Conservation (phyloP, 1,140 invertebrate species). For the Caligus rogercresseyi region DNA sequence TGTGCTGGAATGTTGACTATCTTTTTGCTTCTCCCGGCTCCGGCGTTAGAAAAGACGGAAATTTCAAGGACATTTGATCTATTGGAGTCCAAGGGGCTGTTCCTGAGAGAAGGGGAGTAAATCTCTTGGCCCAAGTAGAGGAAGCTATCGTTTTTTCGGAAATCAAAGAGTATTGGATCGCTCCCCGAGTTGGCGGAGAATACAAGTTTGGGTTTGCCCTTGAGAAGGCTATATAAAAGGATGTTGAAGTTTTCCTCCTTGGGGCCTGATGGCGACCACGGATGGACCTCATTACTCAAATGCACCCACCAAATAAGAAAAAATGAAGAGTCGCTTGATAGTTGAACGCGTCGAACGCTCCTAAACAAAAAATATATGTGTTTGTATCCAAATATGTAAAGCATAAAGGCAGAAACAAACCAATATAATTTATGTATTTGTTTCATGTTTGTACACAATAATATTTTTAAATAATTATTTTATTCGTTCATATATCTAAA, state of each 20-base stretch:
- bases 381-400: no score
- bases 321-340: neutral
- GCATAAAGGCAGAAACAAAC: no score
- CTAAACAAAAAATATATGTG: no score
- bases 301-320: neutral
- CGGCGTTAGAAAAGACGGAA: neutral
- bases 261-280: neutral
- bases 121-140: neutral
- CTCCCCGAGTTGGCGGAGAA: neutral
- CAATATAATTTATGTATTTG: no score
- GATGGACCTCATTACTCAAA: neutral
- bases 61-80: neutral
- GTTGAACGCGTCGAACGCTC: neutral
- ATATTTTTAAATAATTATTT: no score
- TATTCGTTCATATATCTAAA: no score
- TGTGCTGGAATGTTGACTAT: neutral
- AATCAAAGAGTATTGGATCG: neutral
- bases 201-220: neutral
- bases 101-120: neutral
- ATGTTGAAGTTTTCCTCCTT: neutral
- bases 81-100: neutral
- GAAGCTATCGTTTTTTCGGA: neutral
- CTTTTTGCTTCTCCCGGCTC: neutral
- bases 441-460: no score
- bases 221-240: neutral